These are phyloP conservation scores for Rhodinocichla rosea DNA, from an alignment of 2,113 vertebrate species.

Conservation along the genomic window DNA sequence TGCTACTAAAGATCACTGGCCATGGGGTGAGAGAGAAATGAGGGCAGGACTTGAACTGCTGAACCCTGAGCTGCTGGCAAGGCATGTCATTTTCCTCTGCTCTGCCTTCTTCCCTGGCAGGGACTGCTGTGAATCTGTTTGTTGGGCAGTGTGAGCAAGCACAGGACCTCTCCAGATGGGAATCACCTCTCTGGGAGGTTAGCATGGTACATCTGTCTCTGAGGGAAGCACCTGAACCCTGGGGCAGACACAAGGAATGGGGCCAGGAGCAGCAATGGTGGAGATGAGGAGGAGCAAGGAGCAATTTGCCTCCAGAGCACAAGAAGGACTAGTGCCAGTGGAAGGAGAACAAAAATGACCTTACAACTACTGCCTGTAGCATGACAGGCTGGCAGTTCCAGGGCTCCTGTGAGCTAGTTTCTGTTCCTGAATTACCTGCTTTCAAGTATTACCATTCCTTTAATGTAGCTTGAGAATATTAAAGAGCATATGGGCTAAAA, in stretches of 20 bases:
- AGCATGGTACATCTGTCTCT: not conserved
- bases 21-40: not conserved
- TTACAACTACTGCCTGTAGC: not conserved
- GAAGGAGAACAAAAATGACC: not conserved
- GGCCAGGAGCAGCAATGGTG: not conserved
- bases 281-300: not conserved
- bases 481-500: not conserved
- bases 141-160: not conserved
- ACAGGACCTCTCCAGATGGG: rapidly evolving
- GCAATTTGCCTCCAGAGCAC: rapidly evolving
- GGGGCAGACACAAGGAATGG: not conserved
- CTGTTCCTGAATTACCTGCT: not conserved
- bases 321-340: not conserved
- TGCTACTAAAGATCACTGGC: not conserved
- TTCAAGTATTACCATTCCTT: not conserved
- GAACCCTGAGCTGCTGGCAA: not conserved
- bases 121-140: not conserved
- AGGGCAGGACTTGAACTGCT: not conserved
- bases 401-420: not conserved
- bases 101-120: not conserved
- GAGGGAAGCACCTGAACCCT: not conserved
- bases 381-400: not conserved
- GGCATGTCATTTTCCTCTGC: not conserved
- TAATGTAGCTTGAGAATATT: not conserved
- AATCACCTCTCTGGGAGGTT: not conserved